A percentile compares a stretch with the other conserved stretches of the same genome.
These are phyloP conservation scores for Physella acuta DNA, from an alignment of 1,140 invertebrate genomes.

Conservation along the genomic window DNA sequence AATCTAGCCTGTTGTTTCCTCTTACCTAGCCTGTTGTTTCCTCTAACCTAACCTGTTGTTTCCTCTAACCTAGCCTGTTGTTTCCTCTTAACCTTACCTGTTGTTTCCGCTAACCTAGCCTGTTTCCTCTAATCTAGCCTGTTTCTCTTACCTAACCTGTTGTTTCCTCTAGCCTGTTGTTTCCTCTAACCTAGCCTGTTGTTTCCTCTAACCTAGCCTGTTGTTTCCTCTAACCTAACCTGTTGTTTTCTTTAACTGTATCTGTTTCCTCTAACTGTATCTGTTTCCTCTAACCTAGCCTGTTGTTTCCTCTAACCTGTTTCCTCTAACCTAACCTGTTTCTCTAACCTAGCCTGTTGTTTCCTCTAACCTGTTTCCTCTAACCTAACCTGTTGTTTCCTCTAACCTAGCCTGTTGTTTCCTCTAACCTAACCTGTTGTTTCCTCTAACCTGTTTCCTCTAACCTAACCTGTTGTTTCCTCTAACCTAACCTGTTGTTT, in stretches of 20 bases:
- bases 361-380: too few species aligned
- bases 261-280: too few species aligned
- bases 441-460: constrained; percentile 35
- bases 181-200: too few species aligned
- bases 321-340: too few species aligned
- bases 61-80: too few species aligned
- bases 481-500: too few species aligned
- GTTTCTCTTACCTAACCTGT: not conserved
- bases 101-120: constrained; percentile 42
- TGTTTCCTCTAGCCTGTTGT: too few species aligned
- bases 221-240: constrained; percentile 18
- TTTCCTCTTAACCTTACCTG: constrained; percentile 24
- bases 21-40: not conserved
- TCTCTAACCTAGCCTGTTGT: not conserved
- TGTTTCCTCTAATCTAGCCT: too few species aligned
- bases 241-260: too few species aligned
- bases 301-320: constrained; percentile 43
- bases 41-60: too few species aligned
- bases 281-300: constrained; percentile 17
- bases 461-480: not conserved
- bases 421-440: constrained; percentile 33
- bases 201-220: constrained; percentile 25
- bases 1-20: constrained; percentile 30
- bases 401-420: too few species aligned
- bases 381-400: too few species aligned